Conservation (phyloP, 2,888 invertebrate species). For the Stomorhina lunata region DNA sequence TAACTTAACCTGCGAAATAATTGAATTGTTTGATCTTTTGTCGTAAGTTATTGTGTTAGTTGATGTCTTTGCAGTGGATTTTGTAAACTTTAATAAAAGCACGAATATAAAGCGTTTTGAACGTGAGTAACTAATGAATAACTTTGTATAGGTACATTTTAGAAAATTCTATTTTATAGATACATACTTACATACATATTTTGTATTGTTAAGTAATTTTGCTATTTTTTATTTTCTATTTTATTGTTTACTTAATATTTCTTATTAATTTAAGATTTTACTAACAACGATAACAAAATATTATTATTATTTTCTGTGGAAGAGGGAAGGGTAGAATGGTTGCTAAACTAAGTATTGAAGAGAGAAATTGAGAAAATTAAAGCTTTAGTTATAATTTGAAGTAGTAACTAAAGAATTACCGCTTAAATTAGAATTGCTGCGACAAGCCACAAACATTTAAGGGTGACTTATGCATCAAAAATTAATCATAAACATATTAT, state of each 20-base stretch:
- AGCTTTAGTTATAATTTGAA: neutral
- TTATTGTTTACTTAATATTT: neutral
- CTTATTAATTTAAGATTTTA: neutral
- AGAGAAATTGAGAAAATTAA: neutral
- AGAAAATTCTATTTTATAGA: constrained; percentile 31
- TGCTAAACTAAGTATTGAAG: neutral
- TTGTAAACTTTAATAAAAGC: constrained; percentile 16
- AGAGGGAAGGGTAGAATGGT: neutral
- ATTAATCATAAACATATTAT: too few species aligned
- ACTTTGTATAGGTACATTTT: constrained; percentile 36
- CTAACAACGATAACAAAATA: neutral
- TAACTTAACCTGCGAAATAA: constrained; percentile 40
- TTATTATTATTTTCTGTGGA: neutral
- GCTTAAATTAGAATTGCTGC: neutral
- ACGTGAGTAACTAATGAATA: constrained; percentile 54
- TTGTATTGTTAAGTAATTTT: constrained; percentile 22
- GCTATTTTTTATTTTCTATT: constrained; percentile 17
- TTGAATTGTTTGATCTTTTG: constrained; percentile 1
- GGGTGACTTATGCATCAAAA: too few species aligned
- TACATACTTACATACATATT: too few species aligned
- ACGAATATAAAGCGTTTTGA: constrained; percentile 42
- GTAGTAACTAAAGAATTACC: neutral
- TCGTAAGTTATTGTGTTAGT: too few species aligned
- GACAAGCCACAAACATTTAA: neutral
- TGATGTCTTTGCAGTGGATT: neutral